These are phyloP conservation scores for Leptocoma aspasia DNA, from an alignment of 2,113 vertebrate species.

Conservation along the genomic window DNA sequence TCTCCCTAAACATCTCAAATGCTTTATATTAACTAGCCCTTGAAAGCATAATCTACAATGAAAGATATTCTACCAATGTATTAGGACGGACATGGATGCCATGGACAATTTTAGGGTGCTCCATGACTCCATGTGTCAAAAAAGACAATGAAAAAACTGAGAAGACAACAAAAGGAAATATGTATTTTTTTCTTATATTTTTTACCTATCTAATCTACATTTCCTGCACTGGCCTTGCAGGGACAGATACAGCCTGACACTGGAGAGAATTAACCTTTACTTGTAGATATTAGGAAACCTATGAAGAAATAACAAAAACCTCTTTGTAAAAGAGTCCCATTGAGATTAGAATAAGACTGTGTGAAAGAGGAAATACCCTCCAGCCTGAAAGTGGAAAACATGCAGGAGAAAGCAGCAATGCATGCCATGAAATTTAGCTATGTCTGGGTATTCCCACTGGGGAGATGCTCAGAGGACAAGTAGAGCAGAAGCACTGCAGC, in stretches of 20 bases:
- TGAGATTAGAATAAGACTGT: background rate
- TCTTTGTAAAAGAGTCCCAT: background rate
- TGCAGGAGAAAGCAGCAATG: background rate
- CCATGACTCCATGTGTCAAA: background rate
- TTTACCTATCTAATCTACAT: background rate
- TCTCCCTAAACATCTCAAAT: background rate
- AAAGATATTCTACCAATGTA: background rate
- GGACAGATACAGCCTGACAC: background rate
- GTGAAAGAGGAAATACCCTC: background rate
- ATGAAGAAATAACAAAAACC: background rate
- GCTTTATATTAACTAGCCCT: background rate
- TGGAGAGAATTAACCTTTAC: background rate
- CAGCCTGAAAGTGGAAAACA: background rate
- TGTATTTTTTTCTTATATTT: background rate
- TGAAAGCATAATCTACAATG: background rate
- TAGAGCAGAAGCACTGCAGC: background rate
- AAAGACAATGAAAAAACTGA: background rate
- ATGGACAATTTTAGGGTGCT: background rate
- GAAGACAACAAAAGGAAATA: background rate
- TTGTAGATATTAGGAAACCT: background rate
- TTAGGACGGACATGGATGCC: background rate
- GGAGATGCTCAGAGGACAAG: background rate
- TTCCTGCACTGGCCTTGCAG: background rate
- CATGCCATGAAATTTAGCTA: background rate
- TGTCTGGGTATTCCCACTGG: background rate